Conservation (phyloP, 2,113 vertebrate species). For the Pogona vitticeps region DNA sequence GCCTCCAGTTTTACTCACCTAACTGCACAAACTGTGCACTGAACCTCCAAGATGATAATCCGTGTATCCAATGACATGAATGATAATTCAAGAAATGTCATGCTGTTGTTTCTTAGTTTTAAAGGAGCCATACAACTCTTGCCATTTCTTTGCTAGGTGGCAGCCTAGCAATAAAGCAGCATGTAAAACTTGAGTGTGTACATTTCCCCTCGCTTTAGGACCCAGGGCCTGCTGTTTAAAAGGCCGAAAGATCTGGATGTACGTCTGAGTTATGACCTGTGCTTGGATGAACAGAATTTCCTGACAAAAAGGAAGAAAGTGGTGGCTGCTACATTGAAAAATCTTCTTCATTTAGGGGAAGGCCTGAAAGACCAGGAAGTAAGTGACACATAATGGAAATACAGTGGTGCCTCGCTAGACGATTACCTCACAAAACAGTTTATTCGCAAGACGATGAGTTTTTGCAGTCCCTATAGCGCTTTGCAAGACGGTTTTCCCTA, state of each 20-base stretch:
- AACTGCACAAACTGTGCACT: too few relatives aligned
- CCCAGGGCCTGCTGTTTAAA: slow-evolving; percentile 61
- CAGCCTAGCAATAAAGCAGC: neutral
- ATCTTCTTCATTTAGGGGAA: slow-evolving; percentile 76
- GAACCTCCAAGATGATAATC: too few relatives aligned
- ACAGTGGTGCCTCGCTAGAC: too few relatives aligned
- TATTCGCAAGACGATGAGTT: too few relatives aligned
- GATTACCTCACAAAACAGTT: too few relatives aligned
- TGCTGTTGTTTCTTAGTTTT: too few relatives aligned
- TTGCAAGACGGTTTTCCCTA: too few relatives aligned
- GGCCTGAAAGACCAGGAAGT: slow-evolving; percentile 77
- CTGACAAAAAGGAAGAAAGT: slow-evolving; percentile 78
- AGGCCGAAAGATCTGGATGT: slow-evolving; percentile 67
- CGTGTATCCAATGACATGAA: neutral
- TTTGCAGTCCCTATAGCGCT: too few relatives aligned
- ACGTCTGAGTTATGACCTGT: slow-evolving; percentile 81
- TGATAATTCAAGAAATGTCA: too few relatives aligned
- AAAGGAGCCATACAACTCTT: too few relatives aligned
- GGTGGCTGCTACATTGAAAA: slow-evolving; percentile 75
- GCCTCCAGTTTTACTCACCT: too few relatives aligned
- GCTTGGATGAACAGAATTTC: slow-evolving; percentile 78
- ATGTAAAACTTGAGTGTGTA: neutral
- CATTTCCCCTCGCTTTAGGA: slow-evolving; percentile 59
- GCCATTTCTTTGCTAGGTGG: neutral
- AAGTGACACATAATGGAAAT: neutral